Percentiles rank a stretch among this genome's conserved stretches.
These are phyloP conservation scores for Apamea epomidion DNA, from an alignment of 2,888 invertebrate genomes.

Conservation along the genomic window DNA sequence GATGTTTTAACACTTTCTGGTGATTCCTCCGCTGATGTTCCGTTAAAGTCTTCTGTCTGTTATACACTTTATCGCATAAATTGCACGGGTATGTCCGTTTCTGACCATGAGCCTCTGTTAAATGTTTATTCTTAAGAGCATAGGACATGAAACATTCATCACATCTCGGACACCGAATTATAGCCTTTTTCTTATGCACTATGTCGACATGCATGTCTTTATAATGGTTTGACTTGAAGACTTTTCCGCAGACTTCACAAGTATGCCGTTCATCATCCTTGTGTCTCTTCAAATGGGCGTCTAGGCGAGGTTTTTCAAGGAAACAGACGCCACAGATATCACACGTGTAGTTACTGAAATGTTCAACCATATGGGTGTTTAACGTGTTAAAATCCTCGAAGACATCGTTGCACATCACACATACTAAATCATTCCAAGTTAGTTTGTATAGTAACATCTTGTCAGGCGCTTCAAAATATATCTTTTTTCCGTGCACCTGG, in stretches of 20 bases:
- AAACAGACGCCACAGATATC: conserved; percentile 87
- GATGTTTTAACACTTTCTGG: conserved; percentile 86
- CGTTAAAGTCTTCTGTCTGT: conserved; percentile 84
- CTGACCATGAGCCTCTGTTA: conserved; percentile 86
- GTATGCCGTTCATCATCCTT: conserved; percentile 88
- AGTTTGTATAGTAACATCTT: conserved; percentile 82
- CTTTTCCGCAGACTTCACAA: conserved; percentile 88
- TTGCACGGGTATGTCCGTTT: conserved; percentile 86
- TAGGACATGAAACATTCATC: conserved; percentile 88
- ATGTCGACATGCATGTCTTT: conserved; percentile 88
- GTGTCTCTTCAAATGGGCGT: conserved; percentile 86
- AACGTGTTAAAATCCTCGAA: conserved; percentile 86
- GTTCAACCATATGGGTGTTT: conserved; percentile 86
- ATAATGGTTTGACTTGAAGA: conserved; percentile 86
- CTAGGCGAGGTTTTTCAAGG: conserved; percentile 85
- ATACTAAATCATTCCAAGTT: conserved; percentile 86
- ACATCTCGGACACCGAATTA: conserved; percentile 84
- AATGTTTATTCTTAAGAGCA: conserved; percentile 84
- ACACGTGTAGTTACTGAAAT: conserved; percentile 86
- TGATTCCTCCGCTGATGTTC: conserved; percentile 87
- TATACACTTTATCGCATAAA: conserved; percentile 87
- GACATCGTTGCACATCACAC: conserved; percentile 85
- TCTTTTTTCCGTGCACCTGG: conserved; percentile 83
- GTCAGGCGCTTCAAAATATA: conserved; percentile 86
- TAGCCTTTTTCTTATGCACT: conserved; percentile 86